Evolutionary conservation across 35 echinoderm and acorn worm species (phyloP), one percentile per base, ranked within the genome.

Genomic region (Chiridota heheva): DNA sequence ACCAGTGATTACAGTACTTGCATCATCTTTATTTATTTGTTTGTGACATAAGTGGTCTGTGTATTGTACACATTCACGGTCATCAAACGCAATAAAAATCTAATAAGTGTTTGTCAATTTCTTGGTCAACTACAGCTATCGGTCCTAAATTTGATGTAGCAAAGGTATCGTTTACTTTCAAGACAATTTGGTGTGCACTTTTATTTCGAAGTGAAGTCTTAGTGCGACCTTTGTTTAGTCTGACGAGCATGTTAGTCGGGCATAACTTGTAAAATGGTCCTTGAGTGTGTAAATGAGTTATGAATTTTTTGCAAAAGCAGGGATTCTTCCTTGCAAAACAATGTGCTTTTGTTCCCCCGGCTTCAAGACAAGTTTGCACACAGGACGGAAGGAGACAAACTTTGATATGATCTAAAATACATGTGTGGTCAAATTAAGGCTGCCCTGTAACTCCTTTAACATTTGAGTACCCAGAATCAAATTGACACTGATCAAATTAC

Each of bases 401-500:
- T 70, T 70, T 40, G 7, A 28, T 70, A 40, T 70, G 36, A 70
- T 70, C 36, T 78, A 53, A 48, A 78, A 58, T 48, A 26, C 60
- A 78, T 56, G 55, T 5, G 30, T 55, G 25, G 27, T 59, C 33
- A 78, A 78, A 12, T 28, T 78, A 34, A 78, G 26, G 3, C 46
- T 78, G 2, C 74, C 74, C 10, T 78, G 29, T 60, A 78, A 58
- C 13, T 78, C 74, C 17, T 16, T 26, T 30, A 78, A 48, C 26
- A 53, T 78, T 26, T 78, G 13, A 16, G 74, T 78, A 16, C 74
- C 74, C 60, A 78, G 39, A 59, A 78, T 55, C 49, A 78, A 42
- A 42, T 78, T 53, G 20, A 78, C 34, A 8, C 74, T 53, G 39
- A 55, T 48, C 22, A 78, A 48, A 58, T 78, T 78, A 2, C 39